phyloP scores from a whole-genome alignment of 2,797 vertebrate genomes.

The Pterois miles region DNA sequence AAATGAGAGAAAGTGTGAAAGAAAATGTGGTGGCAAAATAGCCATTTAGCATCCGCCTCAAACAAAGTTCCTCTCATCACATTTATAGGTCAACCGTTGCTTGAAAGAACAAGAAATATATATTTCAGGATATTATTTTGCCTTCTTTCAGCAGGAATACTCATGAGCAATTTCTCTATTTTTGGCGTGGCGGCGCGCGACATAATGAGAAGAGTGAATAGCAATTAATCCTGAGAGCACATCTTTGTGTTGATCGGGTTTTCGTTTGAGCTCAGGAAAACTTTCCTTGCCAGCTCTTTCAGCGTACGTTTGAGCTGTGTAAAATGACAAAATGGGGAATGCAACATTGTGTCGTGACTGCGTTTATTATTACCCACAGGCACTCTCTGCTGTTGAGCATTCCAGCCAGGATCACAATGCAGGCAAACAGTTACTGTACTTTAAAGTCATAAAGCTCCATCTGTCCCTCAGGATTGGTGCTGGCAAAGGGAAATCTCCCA shows the following conservation, averaged over 20 bases:
- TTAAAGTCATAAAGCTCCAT: constrained; percentile 55
- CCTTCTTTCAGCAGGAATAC: not conserved
- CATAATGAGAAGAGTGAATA: constrained; percentile 14
- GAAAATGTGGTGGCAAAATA: constrained; percentile 43
- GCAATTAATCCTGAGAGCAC: not conserved
- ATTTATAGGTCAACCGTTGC: constrained; percentile 50
- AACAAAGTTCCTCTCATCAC: constrained; percentile 24
- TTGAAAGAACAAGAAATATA: constrained; percentile 8
- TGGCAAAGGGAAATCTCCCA: constrained; percentile 70
- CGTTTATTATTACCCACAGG: constrained; percentile 17
- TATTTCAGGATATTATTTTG: constrained; percentile 4
- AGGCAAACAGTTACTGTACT: constrained; percentile 50
- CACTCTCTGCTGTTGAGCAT: constrained; percentile 17
- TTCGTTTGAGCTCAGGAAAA: constrained; percentile 12
- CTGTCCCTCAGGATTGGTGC: constrained; percentile 65
- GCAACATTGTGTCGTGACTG: constrained; percentile 3
- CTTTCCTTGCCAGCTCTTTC: not conserved
- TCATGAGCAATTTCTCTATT: constrained; percentile 7
- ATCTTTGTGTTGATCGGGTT: constrained; percentile 22
- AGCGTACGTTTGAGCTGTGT: not conserved
- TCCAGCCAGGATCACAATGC: constrained; percentile 21
- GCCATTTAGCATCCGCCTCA: constrained; percentile 33
- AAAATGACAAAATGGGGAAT: constrained; percentile 1
- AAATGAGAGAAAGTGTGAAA: constrained; percentile 40
- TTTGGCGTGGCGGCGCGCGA: not conserved